These are phyloP conservation scores for Acromyrmex heyeri DNA, from an alignment of 1,140 invertebrate species.

Conservation along the genomic window DNA sequence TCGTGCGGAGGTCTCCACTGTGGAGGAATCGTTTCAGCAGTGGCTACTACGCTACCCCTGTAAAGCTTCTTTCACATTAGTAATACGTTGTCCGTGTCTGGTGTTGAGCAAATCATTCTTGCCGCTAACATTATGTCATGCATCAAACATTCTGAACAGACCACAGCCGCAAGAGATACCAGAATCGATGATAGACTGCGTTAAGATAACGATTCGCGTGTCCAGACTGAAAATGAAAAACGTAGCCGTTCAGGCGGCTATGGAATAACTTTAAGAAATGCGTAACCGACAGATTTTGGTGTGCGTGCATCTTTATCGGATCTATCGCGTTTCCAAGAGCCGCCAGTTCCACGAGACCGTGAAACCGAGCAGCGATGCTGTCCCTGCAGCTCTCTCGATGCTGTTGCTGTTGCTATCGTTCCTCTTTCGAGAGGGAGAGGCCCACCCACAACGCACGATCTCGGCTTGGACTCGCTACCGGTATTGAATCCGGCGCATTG, in stretches of 20 bases:
- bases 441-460: constrained; percentile 87
- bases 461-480: constrained; percentile 83
- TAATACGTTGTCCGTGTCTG: not conserved
- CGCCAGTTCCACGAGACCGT: constrained; percentile 78
- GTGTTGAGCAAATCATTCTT: not conserved
- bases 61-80: constrained; percentile 72
- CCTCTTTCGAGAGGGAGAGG: constrained; percentile 76
- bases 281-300: constrained; percentile 38
- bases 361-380: constrained; percentile 73
- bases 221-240: not conserved
- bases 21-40: constrained; percentile 78
- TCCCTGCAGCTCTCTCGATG: constrained; percentile 68
- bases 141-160: not conserved
- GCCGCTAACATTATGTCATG: not conserved
- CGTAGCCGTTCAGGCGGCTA: not conserved
- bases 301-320: constrained; percentile 79
- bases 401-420: constrained; percentile 77
- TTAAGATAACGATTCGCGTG: not conserved
- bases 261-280: not conserved
- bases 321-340: constrained; percentile 82
- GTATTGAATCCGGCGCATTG: constrained; percentile 87
- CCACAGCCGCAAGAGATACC: too few relatives aligned
- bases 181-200: not conserved
- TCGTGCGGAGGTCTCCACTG: constrained; percentile 74
- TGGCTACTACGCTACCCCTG: constrained; percentile 77